These are phyloP conservation scores for Aleiodes leptofemur DNA, from an alignment of 2,888 invertebrate genomes.

Conservation along the genomic window DNA sequence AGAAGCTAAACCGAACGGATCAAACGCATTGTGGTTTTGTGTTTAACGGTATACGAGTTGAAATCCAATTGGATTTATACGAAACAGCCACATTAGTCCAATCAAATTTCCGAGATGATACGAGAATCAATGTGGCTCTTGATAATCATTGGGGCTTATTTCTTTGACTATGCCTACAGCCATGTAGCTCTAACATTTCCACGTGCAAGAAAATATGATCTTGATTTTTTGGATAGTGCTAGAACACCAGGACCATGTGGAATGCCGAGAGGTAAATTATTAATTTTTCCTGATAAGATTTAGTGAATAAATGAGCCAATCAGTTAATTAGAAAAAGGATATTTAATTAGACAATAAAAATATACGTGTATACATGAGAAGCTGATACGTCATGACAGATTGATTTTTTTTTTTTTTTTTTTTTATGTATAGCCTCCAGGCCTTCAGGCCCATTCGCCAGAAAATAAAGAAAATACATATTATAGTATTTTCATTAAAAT, in stretches of 20 bases:
- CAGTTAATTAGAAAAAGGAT: too few species aligned
- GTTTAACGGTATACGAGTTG: conserved; percentile 55
- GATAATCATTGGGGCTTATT: conserved; percentile 53
- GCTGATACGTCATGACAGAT: too few species aligned
- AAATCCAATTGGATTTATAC: conserved; percentile 37
- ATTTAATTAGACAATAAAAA: too few species aligned
- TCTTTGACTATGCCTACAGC: conserved; percentile 63
- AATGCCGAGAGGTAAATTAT: conserved; percentile 91
- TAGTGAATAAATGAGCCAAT: too few species aligned
- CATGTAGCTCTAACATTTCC: conserved; percentile 95
- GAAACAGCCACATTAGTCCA: conserved; percentile 40
- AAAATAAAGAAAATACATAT: too few species aligned
- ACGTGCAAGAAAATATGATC: conserved; percentile 89
- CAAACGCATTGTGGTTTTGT: conserved; percentile 54
- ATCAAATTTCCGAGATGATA: conserved; percentile 51
- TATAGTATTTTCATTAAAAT: too few species aligned
- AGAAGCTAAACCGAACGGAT: neutral
- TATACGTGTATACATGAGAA: too few species aligned
- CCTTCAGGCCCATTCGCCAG: too few species aligned
- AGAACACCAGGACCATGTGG: conserved; percentile 95
- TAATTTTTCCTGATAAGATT: too few species aligned
- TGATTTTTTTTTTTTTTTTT: too few species aligned
- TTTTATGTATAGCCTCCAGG: too few species aligned
- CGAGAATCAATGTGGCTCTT: conserved; percentile 55
- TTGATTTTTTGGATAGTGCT: conserved; percentile 95